A percentile compares a stretch with the other conserved stretches of the same genome.
These are phyloP conservation scores for Athalia cordata DNA, from an alignment of 2,888 invertebrate genomes.

Conservation along the genomic window DNA sequence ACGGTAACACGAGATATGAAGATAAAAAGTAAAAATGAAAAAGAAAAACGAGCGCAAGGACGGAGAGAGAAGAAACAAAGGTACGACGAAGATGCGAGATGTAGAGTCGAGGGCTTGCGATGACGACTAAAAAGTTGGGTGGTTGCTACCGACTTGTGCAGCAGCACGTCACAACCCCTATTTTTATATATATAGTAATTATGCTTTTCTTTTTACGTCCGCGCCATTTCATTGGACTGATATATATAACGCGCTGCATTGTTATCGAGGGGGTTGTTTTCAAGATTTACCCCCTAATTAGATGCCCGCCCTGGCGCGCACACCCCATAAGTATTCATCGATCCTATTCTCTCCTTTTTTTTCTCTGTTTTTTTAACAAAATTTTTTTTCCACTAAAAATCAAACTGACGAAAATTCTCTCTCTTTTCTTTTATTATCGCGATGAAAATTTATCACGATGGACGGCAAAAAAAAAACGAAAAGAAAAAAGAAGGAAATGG, in stretches of 20 bases:
- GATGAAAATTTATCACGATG: not conserved
- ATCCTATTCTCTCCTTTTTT: slow-evolving; percentile 11
- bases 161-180: no score
- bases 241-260: slow-evolving; percentile 66
- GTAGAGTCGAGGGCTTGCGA: no score
- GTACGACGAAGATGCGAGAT: no score
- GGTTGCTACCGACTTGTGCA: no score
- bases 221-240: slow-evolving; percentile 70
- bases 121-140: no score
- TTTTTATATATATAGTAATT: slow-evolving; percentile 60
- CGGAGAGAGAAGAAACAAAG: no score
- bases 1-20: slow-evolving; percentile 60
- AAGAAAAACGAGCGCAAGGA: no score
- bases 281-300: slow-evolving; percentile 62
- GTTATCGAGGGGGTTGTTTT: slow-evolving; percentile 53
- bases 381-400: no score
- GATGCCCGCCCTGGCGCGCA: slow-evolving; percentile 21
- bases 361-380: no score
- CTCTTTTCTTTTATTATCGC: no score
- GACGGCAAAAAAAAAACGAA: not conserved
- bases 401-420: no score
- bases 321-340: slow-evolving; percentile 21
- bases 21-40: no score
- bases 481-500: not conserved
- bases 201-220: slow-evolving; percentile 71